Base-by-base conservation (phyloP, 2,888 invertebrate genomes). In the Anodontia alba region DNA sequence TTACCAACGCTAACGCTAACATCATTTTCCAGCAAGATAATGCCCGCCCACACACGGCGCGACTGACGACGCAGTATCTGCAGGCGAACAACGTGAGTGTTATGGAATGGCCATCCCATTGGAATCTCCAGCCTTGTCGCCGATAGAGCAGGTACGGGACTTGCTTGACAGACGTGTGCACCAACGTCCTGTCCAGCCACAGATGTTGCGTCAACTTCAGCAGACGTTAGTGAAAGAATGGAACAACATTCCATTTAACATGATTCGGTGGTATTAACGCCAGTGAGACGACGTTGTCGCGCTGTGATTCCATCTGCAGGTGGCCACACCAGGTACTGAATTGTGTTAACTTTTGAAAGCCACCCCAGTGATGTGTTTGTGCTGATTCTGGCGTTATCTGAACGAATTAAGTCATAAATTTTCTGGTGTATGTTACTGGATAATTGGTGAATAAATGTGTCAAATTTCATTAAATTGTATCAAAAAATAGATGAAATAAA, bases 271-370 rank as follows among this genome's bases (percentile, higher is more conserved):
- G 26, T 62, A 73, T 43, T 26, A 57, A n/a, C 38, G 54, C 69
- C 69, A 1, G 69, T 78, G 57, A 51, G 70, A 5, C 17, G 66
- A 12, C n/a, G 69, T n/a, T 29, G 51, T 31, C 29, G 10, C n/a
- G 73, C 68, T 62, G 33, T 29, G 42, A 78, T 73, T 20, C 38
- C 73, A 31, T 17, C 66, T 29, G n/a, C 38, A n/a, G 69, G 78
- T 7, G 78, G 78, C 1, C 78, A 57, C 29, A 57, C 29, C 12
- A 29, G 73, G 43, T 78, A 78, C n/a, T 78, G 69, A 68, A 26
- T 15, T 8, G 57, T 57, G 2, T 57, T 26, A 29, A 8, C n/a
- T n/a, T 26, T 26, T 57, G 10, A 3, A 26, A 57, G 26, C 15
- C 10, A 17, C 2, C 29, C 23, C 57, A 17, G 23, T 12, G 23